Conservation (phyloP, 2,113 vertebrate species). For the Pagrus major region DNA sequence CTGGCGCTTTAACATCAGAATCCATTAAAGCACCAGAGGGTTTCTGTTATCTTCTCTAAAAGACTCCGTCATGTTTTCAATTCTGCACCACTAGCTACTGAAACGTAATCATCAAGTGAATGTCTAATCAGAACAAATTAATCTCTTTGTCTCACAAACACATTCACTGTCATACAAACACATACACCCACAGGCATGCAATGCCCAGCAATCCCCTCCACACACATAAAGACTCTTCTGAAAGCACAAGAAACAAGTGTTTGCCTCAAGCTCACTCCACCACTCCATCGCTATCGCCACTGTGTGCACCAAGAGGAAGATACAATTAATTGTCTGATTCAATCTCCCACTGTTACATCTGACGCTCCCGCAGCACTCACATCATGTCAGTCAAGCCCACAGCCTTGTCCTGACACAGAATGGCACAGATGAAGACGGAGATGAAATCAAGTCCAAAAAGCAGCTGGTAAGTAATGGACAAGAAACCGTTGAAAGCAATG, state of each 20-base stretch:
- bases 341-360: constrained; percentile 64
- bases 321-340: constrained; percentile 76
- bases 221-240: constrained; percentile 13
- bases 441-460: constrained; percentile 35
- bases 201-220: constrained; percentile 29
- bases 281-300: constrained; percentile 32
- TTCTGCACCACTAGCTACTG: constrained; percentile 42
- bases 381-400: constrained; percentile 69
- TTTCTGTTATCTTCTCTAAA: constrained; percentile 55
- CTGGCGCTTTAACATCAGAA: constrained; percentile 12
- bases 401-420: constrained; percentile 42
- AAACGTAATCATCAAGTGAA: constrained; percentile 61
- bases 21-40: constrained; percentile 36
- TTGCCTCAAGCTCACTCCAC: constrained; percentile 64
- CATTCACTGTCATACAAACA: constrained; percentile 48
- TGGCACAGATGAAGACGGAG: constrained; percentile 35
- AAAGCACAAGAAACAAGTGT: constrained; percentile 41
- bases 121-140: constrained; percentile 77
- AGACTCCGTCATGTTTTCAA: constrained; percentile 48
- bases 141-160: constrained; percentile 61
- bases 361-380: constrained; percentile 64
- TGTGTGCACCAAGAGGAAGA: constrained; percentile 59
- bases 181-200: constrained; percentile 12
- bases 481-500: not conserved
- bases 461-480: not conserved